These are phyloP conservation scores for Taeniopygia guttata DNA, from an alignment of 2,797 vertebrate species.

Conservation along the genomic window DNA sequence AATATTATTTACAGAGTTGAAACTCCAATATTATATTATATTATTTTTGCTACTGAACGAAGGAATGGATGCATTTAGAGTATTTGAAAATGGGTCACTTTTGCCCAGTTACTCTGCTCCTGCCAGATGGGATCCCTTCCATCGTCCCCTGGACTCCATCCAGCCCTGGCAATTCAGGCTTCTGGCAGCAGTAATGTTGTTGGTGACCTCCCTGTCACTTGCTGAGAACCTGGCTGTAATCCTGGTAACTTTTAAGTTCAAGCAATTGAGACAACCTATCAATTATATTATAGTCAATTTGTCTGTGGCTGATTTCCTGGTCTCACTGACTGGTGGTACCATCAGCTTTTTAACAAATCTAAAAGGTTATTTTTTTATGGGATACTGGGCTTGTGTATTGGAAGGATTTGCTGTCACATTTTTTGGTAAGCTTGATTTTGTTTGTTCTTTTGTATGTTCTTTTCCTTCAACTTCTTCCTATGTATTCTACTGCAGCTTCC, in stretches of 20 bases:
- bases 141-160: conserved; percentile 74
- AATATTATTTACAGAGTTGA: background rate
- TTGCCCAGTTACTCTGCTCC: background rate
- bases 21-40: background rate
- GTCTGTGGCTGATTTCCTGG: conserved; percentile 89
- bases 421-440: conserved; percentile 83
- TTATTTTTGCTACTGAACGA: background rate
- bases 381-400: conserved; percentile 86
- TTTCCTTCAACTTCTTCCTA: background rate
- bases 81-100: conserved; percentile 75
- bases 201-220: conserved; percentile 85
- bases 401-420: conserved; percentile 93
- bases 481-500: background rate
- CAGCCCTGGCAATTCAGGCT: conserved; percentile 88
- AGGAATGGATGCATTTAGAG: conserved; percentile 73
- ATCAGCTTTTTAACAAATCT: conserved; percentile 88
- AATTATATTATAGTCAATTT: conserved; percentile 91
- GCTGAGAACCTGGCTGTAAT: conserved; percentile 89
- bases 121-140: conserved; percentile 77
- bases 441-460: background rate
- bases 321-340: conserved; percentile 84
- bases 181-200: conserved; percentile 85
- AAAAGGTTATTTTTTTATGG: conserved; percentile 88
- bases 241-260: conserved; percentile 86
- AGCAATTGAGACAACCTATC: conserved; percentile 86